phyloP scores from a whole-genome alignment of 1,140 invertebrate genomes.

The Brachionus sp. region DNA sequence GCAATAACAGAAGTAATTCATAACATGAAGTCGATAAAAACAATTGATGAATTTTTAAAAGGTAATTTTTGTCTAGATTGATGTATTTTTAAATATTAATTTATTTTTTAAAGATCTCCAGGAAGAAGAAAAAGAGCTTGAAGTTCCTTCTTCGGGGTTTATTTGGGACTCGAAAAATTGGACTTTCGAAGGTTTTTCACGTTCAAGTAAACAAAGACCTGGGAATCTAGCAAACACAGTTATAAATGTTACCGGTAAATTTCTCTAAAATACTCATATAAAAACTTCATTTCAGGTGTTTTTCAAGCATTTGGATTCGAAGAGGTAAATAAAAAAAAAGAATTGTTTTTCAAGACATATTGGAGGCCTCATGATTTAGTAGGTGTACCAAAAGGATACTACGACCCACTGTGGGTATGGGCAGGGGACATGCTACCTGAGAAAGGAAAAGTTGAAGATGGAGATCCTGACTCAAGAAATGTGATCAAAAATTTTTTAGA shows the following conservation, averaged over 20 bases:
- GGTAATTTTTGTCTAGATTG: no score
- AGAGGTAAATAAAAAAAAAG: background rate
- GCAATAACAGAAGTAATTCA: no score
- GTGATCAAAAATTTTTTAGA: no score
- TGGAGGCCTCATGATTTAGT: background rate
- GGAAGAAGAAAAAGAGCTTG: no score
- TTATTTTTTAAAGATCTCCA: no score
- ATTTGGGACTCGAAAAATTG: background rate
- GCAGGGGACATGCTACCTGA: background rate
- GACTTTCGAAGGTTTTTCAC: conserved; percentile 16
- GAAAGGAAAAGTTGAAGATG: background rate
- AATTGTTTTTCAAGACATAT: background rate
- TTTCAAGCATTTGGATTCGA: no score
- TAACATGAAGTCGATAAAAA: no score
- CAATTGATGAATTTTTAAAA: no score
- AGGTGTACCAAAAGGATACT: background rate
- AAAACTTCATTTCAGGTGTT: no score
- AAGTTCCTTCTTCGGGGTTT: no score
- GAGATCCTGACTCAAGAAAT: background rate
- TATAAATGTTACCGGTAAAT: background rate
- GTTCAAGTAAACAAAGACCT: background rate
- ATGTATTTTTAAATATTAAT: no score
- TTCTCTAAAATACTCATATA: background rate
- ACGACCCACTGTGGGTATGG: background rate
- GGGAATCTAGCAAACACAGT: background rate